These are phyloP conservation scores for Trachemys scripta DNA, from an alignment of 2,113 vertebrate genomes.

Conservation along the genomic window DNA sequence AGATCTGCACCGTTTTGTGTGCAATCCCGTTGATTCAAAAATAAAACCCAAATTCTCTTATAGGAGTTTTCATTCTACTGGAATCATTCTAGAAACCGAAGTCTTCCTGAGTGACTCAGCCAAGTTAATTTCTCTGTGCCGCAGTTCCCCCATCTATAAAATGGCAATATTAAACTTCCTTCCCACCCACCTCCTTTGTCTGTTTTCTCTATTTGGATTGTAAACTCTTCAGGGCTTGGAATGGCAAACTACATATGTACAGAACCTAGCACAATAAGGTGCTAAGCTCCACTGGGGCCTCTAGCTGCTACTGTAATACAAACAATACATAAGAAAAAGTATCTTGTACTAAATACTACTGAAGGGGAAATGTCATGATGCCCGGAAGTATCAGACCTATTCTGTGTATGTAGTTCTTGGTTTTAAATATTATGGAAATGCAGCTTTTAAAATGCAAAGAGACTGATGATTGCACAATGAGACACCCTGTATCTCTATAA, in stretches of 20 bases:
- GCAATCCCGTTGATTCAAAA: background rate
- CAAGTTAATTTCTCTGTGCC: background rate
- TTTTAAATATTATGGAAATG: background rate
- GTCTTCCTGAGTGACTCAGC: background rate
- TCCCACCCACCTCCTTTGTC: background rate
- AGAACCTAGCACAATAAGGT: background rate
- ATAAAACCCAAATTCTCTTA: background rate
- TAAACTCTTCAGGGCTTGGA: background rate
- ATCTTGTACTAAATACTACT: background rate
- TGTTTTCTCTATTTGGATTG: background rate
- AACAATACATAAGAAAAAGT: background rate
- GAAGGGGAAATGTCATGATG: background rate
- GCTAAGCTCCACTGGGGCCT: background rate
- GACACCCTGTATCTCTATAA: background rate
- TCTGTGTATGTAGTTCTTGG: background rate
- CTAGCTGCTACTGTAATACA: background rate
- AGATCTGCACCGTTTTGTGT: background rate
- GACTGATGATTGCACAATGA: background rate
- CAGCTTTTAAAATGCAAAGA: fast-evolving
- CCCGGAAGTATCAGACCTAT: background rate
- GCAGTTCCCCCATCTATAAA: background rate
- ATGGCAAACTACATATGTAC: background rate
- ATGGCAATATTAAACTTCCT: background rate
- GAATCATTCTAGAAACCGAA: background rate
- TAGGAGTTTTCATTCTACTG: background rate